Evolutionary conservation across 2,113 vertebrate species (phyloP), one percentile per base, ranked within the genome.

Genomic region (Xiphophorus couchianus): DNA sequence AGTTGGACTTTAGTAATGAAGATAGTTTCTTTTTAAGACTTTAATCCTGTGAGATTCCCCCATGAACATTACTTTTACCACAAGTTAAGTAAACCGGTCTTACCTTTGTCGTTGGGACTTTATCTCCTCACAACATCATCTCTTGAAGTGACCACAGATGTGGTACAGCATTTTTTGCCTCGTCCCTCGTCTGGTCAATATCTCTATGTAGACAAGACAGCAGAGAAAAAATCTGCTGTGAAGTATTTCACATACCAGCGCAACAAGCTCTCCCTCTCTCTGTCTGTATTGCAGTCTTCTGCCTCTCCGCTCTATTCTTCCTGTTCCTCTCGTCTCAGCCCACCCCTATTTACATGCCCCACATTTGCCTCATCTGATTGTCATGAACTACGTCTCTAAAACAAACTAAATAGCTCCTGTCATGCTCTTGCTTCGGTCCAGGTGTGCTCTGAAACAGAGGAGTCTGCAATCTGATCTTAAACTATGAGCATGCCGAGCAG

Each of bases 251-350:
- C 75, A 81, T 76, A 63, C 72, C 67, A 74, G 77, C 58, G 61
- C 81, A 82, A 82, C 44, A 44, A 80, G 73, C 66, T 83, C 84
- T 90, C 69, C 69, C 77, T 82, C 62, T 82, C 62, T 83, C 87
- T 71, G 71, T 68, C 82, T 91, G 76, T 75, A 75, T 86, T 77
- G 48, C 37, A 66, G 66, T 82, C 82, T 81, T 84, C 71, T 81
- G 65, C 74, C 67, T 79, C 77, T 68, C 78, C 76, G 74, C 54
- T 72, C 82, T 84, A 76, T 71, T 84, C 91, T 94, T 88, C 88
- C 91, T 92, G 89, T 94, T 94, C 91, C 92, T 93, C 90, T 92
- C 88, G 80, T 87, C 81, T 85, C 84, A 91, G 81, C 88, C 94
- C 92, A 91, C 92, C 90, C 91, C 85, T 92, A 81, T 84, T 90